These are phyloP conservation scores for Chionoecetes opilio DNA, from an alignment of 1,140 invertebrate genomes.

Conservation along the genomic window DNA sequence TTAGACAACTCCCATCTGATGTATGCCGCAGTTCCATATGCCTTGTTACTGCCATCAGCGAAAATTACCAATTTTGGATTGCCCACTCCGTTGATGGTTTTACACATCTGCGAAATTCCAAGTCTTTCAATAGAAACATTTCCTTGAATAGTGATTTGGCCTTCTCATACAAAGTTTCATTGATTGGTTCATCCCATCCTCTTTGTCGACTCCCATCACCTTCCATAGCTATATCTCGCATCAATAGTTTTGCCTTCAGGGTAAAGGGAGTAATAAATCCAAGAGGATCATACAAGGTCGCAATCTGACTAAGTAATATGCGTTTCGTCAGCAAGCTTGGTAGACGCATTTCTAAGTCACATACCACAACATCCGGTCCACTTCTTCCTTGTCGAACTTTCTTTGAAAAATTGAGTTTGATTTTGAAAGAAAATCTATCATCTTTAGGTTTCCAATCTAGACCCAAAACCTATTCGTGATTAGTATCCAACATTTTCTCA, in stretches of 20 bases:
- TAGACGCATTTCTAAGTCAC: no score
- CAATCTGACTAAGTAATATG: no score
- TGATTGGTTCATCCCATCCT: constrained; percentile 33
- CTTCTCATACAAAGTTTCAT: constrained; percentile 16
- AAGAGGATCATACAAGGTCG: no score
- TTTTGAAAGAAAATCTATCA: no score
- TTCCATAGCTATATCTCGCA: background rate
- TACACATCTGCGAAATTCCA: background rate
- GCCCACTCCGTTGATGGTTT: background rate
- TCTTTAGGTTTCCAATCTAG: no score
- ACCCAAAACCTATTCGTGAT: no score
- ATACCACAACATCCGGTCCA: no score
- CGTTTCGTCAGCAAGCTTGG: no score
- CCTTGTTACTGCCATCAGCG: background rate
- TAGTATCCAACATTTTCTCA: no score
- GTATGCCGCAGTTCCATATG: constrained; percentile 10
- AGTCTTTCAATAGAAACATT: constrained; percentile 1
- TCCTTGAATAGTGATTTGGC: constrained; percentile 22
- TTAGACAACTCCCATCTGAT: background rate
- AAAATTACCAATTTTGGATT: background rate
- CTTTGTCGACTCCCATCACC: background rate
- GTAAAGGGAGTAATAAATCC: background rate
- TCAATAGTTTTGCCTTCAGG: background rate
- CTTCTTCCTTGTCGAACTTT: no score
- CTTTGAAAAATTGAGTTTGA: no score